Evolutionary conservation across 2,113 vertebrate genomes (phyloP).

Genomic region (Taxidea taxus): DNA sequence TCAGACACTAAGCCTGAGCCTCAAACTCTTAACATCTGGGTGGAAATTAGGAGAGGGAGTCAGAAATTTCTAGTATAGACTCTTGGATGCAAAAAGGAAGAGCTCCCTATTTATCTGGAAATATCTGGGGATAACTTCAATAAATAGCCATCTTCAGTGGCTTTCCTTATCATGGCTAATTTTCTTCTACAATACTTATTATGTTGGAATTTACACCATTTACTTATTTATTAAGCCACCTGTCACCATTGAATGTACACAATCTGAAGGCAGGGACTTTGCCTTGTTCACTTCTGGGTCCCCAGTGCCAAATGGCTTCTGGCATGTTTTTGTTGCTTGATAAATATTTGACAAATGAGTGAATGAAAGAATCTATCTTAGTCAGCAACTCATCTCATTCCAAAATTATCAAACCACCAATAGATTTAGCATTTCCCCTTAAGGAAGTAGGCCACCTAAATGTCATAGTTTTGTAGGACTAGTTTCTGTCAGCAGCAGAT

Average conservation of each 20-base stretch:
- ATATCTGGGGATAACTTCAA: background rate
- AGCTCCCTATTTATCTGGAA: background rate
- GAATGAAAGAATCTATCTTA: background rate
- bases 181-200: background rate
- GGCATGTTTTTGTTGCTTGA: background rate
- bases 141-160: background rate
- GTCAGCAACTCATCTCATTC: background rate
- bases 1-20: background rate
- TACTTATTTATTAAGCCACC: background rate
- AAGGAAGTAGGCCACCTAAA: background rate
- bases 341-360: background rate
- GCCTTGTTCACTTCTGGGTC: background rate
- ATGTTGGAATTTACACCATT: background rate
- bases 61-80: background rate
- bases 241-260: background rate
- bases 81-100: background rate
- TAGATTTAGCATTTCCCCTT: background rate
- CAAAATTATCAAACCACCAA: background rate
- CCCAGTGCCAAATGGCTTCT: background rate
- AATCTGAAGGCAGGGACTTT: background rate
- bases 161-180: background rate
- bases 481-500: background rate
- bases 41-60: background rate
- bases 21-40: background rate
- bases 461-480: background rate